Percentiles rank a stretch among this genome's conserved stretches.
Evolutionary conservation across 2,888 invertebrate species (phyloP).

Genomic region (Rhamphomyia laevipes): DNA sequence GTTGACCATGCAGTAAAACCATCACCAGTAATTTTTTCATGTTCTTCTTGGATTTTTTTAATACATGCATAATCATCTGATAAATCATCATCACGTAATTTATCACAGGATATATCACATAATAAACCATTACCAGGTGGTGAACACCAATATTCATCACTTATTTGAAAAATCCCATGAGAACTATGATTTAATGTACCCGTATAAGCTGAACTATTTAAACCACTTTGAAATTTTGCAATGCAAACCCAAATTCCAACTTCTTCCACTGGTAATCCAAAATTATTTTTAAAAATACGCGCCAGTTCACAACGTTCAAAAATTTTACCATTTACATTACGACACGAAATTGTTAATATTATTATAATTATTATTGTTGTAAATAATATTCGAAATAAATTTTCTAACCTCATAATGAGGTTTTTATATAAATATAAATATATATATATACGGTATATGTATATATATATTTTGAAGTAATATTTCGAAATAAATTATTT

Average conservation of each 20-base stretch:
- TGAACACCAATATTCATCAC: conserved; percentile 58
- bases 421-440: too few species aligned
- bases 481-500: too few species aligned
- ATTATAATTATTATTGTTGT: not conserved
- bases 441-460: too few species aligned
- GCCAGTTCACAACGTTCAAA: conserved; percentile 63
- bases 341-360: not conserved
- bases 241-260: conserved; percentile 58
- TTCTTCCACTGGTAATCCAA: conserved; percentile 43
- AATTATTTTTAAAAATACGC: conserved; percentile 41
- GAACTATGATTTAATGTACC: conserved; percentile 43
- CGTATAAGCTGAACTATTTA: conserved; percentile 51
- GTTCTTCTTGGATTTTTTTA: conserved; percentile 50
- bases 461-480: too few species aligned
- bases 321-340: conserved; percentile 31
- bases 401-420: not conserved
- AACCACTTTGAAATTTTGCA: conserved; percentile 48
- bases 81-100: conserved; percentile 56
- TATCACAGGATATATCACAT: conserved; percentile 49
- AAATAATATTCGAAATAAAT: not conserved
- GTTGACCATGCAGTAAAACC: conserved; percentile 47
- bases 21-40: conserved; percentile 52
- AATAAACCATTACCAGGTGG: conserved; percentile 44
- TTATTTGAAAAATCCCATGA: conserved; percentile 64
- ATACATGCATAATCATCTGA: conserved; percentile 57